Conservation (phyloP, 2,797 vertebrate genomes). For the Buphagus erythrorhynchus region DNA sequence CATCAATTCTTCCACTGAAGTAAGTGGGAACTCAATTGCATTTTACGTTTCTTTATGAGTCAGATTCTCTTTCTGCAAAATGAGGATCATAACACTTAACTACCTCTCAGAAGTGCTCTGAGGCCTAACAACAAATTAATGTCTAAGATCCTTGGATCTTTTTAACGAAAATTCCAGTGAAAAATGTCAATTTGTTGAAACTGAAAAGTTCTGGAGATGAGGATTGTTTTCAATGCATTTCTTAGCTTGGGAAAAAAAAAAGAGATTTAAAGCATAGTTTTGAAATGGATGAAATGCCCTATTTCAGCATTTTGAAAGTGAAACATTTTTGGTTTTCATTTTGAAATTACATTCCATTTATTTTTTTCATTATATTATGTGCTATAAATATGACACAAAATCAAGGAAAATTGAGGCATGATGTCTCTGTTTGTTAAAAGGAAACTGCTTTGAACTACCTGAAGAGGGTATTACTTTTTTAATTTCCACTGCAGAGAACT, state of each 20-base stretch:
- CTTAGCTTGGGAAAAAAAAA: not conserved
- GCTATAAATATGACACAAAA: slow-evolving; percentile 55
- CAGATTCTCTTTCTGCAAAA: slow-evolving; percentile 66
- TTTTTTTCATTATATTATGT: slow-evolving; percentile 26
- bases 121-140: slow-evolving; percentile 67
- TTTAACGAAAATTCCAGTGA: slow-evolving; percentile 8
- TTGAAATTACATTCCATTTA: slow-evolving; percentile 53
- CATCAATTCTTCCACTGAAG: slow-evolving; percentile 52
- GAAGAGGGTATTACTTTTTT: not conserved
- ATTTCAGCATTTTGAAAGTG: slow-evolving; percentile 24
- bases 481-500: slow-evolving; percentile 19
- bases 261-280: slow-evolving; percentile 24
- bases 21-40: slow-evolving; percentile 59
- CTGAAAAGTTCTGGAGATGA: slow-evolving; percentile 37
- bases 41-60: slow-evolving; percentile 65
- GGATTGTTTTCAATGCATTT: slow-evolving; percentile 41
- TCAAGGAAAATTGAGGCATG: slow-evolving; percentile 48
- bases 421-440: slow-evolving; percentile 19
- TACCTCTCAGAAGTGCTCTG: slow-evolving; percentile 52
- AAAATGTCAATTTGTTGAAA: slow-evolving; percentile 41
- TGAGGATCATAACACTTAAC: slow-evolving; percentile 68
- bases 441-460: slow-evolving; percentile 30
- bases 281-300: slow-evolving; percentile 33
- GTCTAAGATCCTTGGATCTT: slow-evolving; percentile 31
- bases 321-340: slow-evolving; percentile 53